Evolutionary conservation across 92 coral and sea anemone genomes (phyloP).

Genomic region (Phymanthus crucifer): DNA sequence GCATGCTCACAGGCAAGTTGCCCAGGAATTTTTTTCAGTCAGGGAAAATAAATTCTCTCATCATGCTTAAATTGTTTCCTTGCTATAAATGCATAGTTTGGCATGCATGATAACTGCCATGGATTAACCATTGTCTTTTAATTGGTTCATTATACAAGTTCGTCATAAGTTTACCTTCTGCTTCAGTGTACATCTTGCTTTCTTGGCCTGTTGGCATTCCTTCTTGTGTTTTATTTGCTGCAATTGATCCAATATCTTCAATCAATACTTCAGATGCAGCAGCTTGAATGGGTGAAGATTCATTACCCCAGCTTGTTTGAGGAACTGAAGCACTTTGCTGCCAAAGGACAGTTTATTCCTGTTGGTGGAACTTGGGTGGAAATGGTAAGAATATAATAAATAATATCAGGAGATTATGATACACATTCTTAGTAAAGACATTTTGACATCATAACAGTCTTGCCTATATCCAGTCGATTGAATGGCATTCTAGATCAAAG

Average conservation of each 20-base stretch:
- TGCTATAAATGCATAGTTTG: too few species aligned
- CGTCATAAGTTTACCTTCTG: too few species aligned
- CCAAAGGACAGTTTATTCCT: constrained; percentile 85
- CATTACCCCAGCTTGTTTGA: constrained; percentile 78
- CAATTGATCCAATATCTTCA: not conserved
- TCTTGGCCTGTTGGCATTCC: too few species aligned
- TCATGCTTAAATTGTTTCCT: too few species aligned
- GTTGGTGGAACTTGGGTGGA: constrained; percentile 99
- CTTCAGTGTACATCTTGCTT: too few species aligned
- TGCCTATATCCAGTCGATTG: not conserved
- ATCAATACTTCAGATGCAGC: constrained; percentile 66
- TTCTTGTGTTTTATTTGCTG: too few species aligned
- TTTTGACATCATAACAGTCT: constrained; percentile 3
- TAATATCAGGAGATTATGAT: too few species aligned
- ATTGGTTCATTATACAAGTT: too few species aligned
- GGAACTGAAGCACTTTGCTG: constrained; percentile 74
- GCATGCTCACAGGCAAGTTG: constrained; percentile 85
- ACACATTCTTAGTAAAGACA: too few species aligned
- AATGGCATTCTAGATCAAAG: not conserved
- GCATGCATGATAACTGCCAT: too few species aligned
- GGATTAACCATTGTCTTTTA: too few species aligned
- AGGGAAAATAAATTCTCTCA: too few species aligned
- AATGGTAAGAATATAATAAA: constrained; percentile 65
- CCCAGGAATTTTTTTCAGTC: not conserved
- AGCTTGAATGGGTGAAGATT: constrained; percentile 90